A percentile compares a stretch with the other conserved stretches of the same genome.
These are phyloP conservation scores for Noctuana brunneofusca DNA, from an alignment of 2,888 invertebrate genomes.

Conservation along the genomic window DNA sequence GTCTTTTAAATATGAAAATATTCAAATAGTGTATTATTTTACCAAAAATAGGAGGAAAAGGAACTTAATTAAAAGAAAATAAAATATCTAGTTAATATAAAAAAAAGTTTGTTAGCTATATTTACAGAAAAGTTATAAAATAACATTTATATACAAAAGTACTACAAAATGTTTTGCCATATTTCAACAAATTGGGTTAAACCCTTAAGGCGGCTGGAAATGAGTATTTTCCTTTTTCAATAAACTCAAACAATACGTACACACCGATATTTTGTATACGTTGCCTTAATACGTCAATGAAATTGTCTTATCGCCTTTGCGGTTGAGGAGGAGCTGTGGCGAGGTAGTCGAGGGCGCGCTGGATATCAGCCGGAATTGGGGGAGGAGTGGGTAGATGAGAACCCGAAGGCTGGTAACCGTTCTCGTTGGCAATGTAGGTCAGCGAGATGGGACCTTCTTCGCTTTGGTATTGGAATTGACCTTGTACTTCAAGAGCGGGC, in stretches of 20 bases:
- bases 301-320: slow-evolving; percentile 37
- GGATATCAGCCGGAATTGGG: slow-evolving; percentile 87
- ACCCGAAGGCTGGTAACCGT: slow-evolving; percentile 86
- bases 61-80: neutral
- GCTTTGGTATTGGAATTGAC: slow-evolving; percentile 84
- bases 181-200: slow-evolving; percentile 5
- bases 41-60: too few species aligned
- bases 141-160: slow-evolving; percentile 34
- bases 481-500: slow-evolving; percentile 81
- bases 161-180: slow-evolving; percentile 22
- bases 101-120: slow-evolving; percentile 33
- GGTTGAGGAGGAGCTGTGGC: slow-evolving; percentile 84
- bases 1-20: too few species aligned
- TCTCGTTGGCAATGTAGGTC: slow-evolving; percentile 86
- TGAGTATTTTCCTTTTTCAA: slow-evolving; percentile 7
- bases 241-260: slow-evolving; percentile 9
- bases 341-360: slow-evolving; percentile 85
- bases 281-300: neutral
- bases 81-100: neutral
- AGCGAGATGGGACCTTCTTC: slow-evolving; percentile 85
- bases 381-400: slow-evolving; percentile 85
- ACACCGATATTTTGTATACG: neutral
- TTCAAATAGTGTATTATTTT: too few species aligned
- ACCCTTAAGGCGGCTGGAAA: slow-evolving; percentile 20
- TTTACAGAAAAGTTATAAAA: slow-evolving; percentile 39